phyloP scores from a whole-genome alignment of 2,113 vertebrate genomes.

The Empidonax alnorum region DNA sequence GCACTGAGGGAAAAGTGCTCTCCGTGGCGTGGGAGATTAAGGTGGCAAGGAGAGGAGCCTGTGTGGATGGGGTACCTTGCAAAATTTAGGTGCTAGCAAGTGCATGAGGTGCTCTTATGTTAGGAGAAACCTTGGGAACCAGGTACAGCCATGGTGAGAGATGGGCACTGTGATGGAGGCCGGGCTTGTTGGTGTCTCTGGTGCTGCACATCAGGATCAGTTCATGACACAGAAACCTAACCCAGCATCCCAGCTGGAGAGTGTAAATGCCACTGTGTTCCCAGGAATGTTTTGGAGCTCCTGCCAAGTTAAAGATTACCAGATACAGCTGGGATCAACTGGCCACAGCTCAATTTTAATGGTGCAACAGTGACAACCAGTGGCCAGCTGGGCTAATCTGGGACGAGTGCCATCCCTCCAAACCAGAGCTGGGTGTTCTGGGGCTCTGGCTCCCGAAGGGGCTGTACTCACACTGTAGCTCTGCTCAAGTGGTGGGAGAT shows the following conservation, averaged over 20 bases:
- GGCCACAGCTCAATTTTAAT: background rate
- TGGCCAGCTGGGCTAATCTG: conserved; percentile 9
- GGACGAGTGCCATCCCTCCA: background rate
- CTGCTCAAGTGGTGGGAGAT: background rate
- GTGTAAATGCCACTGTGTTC: background rate
- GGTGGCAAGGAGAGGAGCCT: background rate
- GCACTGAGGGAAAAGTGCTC: background rate
- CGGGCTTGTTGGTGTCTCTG: fast-evolving
- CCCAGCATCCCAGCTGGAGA: fast-evolving
- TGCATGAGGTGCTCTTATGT: fast-evolving
- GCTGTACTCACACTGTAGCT: background rate
- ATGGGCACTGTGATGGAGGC: background rate
- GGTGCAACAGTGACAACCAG: conserved; percentile 57
- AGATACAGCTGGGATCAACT: background rate
- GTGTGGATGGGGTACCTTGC: background rate
- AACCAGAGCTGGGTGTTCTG: background rate
- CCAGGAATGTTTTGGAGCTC: background rate
- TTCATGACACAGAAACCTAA: background rate
- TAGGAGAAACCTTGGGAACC: background rate
- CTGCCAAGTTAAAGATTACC: background rate
- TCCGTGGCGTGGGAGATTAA: background rate
- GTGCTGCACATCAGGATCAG: background rate
- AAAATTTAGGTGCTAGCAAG: fast-evolving
- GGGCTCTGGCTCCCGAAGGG: background rate
- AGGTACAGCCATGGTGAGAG: background rate